Evolutionary conservation across 2,888 invertebrate species (phyloP).

Genomic region (Perithous albicinctus): DNA sequence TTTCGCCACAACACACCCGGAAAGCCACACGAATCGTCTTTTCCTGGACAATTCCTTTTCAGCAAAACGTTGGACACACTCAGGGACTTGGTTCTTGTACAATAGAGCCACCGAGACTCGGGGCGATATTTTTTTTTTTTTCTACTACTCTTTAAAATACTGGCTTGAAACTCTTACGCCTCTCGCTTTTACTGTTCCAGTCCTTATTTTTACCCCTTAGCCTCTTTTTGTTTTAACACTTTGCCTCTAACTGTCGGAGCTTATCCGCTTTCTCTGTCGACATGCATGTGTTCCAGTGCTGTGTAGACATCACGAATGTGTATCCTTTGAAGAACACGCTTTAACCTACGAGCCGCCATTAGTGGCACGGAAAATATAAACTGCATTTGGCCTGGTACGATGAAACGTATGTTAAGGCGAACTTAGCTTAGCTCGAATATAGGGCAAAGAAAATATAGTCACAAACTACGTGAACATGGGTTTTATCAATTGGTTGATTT

Average conservation of each 20-base stretch:
- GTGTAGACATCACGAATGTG: constrained; percentile 15
- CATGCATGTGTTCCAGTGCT: not conserved
- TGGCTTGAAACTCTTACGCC: constrained; percentile 70
- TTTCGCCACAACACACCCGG: constrained; percentile 19
- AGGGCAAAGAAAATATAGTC: not conserved
- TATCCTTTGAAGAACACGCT: constrained; percentile 58
- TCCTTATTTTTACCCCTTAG: not conserved
- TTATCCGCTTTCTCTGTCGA: constrained; percentile 20
- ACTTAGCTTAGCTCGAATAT: constrained; percentile 2
- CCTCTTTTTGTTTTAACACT: constrained; percentile 61
- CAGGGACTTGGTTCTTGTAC: constrained; percentile 44
- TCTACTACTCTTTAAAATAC: constrained; percentile 55
- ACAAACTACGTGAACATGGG: not conserved
- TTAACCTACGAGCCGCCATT: constrained; percentile 61
- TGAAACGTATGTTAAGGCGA: constrained; percentile 25
- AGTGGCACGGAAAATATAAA: constrained; percentile 61
- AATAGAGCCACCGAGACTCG: constrained; percentile 16
- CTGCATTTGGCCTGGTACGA: constrained; percentile 1
- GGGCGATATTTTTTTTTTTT: not conserved
- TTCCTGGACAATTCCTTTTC: constrained; percentile 23
- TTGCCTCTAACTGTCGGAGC: constrained; percentile 24
- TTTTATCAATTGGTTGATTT: not conserved
- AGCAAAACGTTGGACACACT: constrained; percentile 9
- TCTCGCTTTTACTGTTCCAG: constrained; percentile 42
- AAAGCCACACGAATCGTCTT: constrained; percentile 49